Conservation (phyloP, 1,140 invertebrate genomes). For the Andrena cerasifolii region DNA sequence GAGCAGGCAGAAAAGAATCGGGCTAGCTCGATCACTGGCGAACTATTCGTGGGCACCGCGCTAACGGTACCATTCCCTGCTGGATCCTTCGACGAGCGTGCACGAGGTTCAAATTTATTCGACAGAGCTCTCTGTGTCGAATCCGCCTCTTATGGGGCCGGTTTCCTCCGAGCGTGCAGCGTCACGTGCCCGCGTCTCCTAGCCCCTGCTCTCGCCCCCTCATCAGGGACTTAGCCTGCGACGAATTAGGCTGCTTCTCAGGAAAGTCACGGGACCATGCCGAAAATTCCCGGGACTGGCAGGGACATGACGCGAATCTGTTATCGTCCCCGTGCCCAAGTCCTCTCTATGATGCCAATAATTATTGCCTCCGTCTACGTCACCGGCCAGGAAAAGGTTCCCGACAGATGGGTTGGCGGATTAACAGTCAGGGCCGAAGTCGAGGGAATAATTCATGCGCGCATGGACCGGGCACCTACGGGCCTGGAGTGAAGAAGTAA, state of each 20-base stretch:
- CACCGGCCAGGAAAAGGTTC: not conserved
- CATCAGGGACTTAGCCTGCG: not conserved
- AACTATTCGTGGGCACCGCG: slow-evolving; percentile 62
- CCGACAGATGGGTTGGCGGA: not conserved
- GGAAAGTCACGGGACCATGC: slow-evolving; percentile 47
- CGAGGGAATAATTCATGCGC: slow-evolving; percentile 22
- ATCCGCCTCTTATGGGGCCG: not conserved
- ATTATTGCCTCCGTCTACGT: not conserved
- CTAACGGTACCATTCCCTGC: slow-evolving; percentile 56
- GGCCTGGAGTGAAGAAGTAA: not conserved
- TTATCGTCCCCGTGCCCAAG: not conserved
- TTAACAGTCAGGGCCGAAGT: not conserved
- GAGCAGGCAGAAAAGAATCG: slow-evolving; percentile 52
- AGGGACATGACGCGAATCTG: slow-evolving; percentile 56
- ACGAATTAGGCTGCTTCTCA: slow-evolving; percentile 41
- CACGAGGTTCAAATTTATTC: slow-evolving; percentile 47
- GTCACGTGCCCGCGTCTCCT: slow-evolving; percentile 1
- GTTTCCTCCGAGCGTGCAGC: slow-evolving; percentile 2
- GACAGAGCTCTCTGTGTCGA: slow-evolving; percentile 8
- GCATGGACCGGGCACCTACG: too few species aligned
- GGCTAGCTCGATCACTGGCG: slow-evolving; percentile 53
- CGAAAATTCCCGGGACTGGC: slow-evolving; percentile 44
- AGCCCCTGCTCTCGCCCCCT: not conserved
- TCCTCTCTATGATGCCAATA: not conserved
- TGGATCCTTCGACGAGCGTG: slow-evolving; percentile 29